These are phyloP conservation scores for Hydropsyche tenuis DNA, from an alignment of 1,140 invertebrate genomes.

Conservation along the genomic window DNA sequence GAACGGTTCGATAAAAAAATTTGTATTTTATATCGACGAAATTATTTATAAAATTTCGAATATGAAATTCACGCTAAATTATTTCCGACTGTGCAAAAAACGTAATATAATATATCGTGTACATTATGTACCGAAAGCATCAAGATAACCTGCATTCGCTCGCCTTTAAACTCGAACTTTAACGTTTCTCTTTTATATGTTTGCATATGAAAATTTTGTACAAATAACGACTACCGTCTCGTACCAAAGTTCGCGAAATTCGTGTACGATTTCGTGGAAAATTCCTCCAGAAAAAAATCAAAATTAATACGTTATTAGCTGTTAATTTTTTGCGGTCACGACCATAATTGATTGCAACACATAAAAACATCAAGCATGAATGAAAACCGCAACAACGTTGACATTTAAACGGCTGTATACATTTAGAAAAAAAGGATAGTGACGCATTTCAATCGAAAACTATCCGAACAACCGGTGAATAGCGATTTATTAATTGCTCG, in stretches of 20 bases:
- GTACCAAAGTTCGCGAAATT: neutral
- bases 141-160: too few species aligned
- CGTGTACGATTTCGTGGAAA: slow-evolving; percentile 4
- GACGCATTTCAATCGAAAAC: neutral
- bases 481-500: slow-evolving; percentile 13
- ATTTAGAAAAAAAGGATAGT: neutral
- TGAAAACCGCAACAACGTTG: slow-evolving; percentile 8
- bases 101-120: too few species aligned
- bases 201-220: too few species aligned
- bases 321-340: neutral
- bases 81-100: too few species aligned
- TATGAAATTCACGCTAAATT: too few species aligned
- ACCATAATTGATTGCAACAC: slow-evolving; percentile 3
- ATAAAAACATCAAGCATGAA: slow-evolving; percentile 25
- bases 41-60: too few species aligned
- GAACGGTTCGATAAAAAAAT: too few species aligned
- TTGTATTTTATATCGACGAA: too few species aligned
- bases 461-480: neutral
- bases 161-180: too few species aligned
- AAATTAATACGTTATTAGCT: neutral
- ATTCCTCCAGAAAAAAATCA: slow-evolving; percentile 5
- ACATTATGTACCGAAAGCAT: too few species aligned
- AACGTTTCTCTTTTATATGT: too few species aligned
- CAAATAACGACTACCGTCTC: too few species aligned
- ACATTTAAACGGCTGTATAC: neutral